Conservation (phyloP, 2,113 vertebrate species). For the Pogonocichla stellata region DNA sequence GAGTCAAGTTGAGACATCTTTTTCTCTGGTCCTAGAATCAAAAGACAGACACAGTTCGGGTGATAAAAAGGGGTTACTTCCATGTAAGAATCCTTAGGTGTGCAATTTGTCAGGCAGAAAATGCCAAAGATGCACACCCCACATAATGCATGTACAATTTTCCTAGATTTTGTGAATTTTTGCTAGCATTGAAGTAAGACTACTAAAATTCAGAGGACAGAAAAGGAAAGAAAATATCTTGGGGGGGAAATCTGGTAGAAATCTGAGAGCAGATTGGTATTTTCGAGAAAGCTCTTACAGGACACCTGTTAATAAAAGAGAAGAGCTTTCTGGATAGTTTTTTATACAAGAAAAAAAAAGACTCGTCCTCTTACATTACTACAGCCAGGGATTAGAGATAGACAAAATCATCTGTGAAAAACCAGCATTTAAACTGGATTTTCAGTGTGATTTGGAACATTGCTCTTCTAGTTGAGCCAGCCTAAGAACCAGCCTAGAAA, state of each 20-base stretch:
- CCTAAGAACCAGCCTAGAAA: background rate
- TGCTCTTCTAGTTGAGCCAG: background rate
- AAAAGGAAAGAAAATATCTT: background rate
- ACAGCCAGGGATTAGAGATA: background rate
- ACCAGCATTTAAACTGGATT: background rate
- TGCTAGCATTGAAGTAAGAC: background rate
- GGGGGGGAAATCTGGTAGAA: background rate
- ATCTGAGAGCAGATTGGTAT: background rate
- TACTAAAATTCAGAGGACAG: background rate
- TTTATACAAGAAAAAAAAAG: background rate
- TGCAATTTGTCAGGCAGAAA: fast-evolving
- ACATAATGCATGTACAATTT: fast-evolving
- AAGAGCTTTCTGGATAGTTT: background rate
- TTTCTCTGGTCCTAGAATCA: background rate
- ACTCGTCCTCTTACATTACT: background rate
- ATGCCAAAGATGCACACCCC: fast-evolving
- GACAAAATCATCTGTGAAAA: background rate
- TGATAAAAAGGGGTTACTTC: background rate
- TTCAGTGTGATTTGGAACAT: background rate
- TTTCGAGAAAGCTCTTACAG: background rate
- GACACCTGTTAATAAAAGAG: background rate
- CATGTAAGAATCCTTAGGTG: background rate
- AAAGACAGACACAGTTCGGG: fast-evolving
- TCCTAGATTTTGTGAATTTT: background rate
- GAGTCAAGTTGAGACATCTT: background rate